Evolutionary conservation across 2,797 vertebrate genomes (phyloP).

Genomic region (Decapterus maruadsi): DNA sequence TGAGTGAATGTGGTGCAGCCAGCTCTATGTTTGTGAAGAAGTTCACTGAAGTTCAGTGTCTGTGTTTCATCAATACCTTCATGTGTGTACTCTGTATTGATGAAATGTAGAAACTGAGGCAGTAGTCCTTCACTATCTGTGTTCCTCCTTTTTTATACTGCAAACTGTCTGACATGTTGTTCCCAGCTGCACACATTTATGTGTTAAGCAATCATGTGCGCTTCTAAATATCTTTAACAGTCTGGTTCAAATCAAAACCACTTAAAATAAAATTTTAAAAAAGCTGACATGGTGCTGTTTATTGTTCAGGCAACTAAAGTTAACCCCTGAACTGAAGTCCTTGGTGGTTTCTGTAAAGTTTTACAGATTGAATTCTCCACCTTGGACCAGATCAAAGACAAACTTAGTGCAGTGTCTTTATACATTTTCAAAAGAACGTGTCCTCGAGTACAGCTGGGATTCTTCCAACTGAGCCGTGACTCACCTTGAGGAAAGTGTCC

Average conservation of each 20-base stretch:
- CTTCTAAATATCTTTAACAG: not conserved
- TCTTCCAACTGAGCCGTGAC: slow-evolving; percentile 45
- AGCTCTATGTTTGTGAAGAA: not conserved
- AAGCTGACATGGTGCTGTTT: not conserved
- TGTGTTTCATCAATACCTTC: not conserved
- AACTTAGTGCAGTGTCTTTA: slow-evolving; percentile 13
- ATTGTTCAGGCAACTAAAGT: slow-evolving; percentile 8
- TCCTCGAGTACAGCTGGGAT: slow-evolving; percentile 7
- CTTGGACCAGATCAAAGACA: slow-evolving; percentile 32
- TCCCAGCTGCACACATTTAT: not conserved
- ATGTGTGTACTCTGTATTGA: not conserved
- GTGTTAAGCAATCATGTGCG: not conserved
- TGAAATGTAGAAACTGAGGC: not conserved
- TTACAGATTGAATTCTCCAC: not conserved
- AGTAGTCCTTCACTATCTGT: not conserved
- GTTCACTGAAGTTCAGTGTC: not conserved
- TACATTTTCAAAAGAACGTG: slow-evolving; percentile 22
- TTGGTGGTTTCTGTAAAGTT: slow-evolving; percentile 9
- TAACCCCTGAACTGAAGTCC: not conserved
- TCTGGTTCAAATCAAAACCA: not conserved
- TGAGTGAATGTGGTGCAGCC: slow-evolving; percentile 4
- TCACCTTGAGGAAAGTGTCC: slow-evolving; percentile 88
- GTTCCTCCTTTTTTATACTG: not conserved
- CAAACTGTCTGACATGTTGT: not conserved
- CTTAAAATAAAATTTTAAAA: too few species aligned